Base-by-base conservation (phyloP, 2,888 invertebrate species). In the Nysson spinosus region DNA sequence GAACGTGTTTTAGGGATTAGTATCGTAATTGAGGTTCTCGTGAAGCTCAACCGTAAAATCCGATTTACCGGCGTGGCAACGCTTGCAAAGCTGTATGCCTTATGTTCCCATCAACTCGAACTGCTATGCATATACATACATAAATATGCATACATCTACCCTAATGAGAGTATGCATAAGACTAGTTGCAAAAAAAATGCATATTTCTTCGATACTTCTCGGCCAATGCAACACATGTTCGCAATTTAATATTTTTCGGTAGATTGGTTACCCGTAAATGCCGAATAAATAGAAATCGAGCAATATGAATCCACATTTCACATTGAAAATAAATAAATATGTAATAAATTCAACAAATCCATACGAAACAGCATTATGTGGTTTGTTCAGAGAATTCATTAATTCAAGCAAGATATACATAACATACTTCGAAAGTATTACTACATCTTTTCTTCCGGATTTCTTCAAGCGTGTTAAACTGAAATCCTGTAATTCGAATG, bases 1-100 rank as follows among this genome's bases (percentile, higher is more conserved):
- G 20, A 30, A 37, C 57, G 42, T 57, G 56, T 57, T 63, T 54
- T 46, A 47, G 57, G 50, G 62, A 68, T 68, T 61, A 66, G 37
- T 22, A 24, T 14, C 30, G 50, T 69, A 71, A 67, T 69, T 64
- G 60, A 46, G 49, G 56, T 64, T 49, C 50, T 39, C 42, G 46
- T 32, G 19, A 44, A 24, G 32, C 46, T 19, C 19, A 28, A 34
- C 50, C 47, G 47, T 61, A 54, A 65, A 75, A 68, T 69, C 63
- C 67, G 63, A 69, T 67, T 72, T 71, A 14, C 40, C n/a, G 12
- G 28, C 37, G 11, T 11, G 19, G n/a, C 34, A 43, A 39, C 11
- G n/a, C 26, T 20, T 5, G 32, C 30, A 43, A 56, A 62, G 22
- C 62, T 16, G 20, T 37, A 11, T 34, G 14, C 42, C 61, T 51